phyloP scores from a whole-genome alignment of 2,113 vertebrate species.

The Oreamnos americanus region DNA sequence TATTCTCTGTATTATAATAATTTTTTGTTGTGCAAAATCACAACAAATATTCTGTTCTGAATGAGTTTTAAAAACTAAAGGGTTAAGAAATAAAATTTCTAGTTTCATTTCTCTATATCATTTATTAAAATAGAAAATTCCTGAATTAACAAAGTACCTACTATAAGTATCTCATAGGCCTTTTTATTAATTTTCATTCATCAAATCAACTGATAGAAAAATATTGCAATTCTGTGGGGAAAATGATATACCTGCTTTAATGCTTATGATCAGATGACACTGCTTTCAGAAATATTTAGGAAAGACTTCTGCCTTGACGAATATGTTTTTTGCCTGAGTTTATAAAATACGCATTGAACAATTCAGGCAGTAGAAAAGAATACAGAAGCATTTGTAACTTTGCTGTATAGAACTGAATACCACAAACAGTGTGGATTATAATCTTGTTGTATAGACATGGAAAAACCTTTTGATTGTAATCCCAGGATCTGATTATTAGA shows the following conservation, averaged over 20 bases:
- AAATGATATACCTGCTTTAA: constrained; percentile 43
- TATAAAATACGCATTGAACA: neutral
- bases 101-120: neutral
- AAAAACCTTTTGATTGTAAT: constrained; percentile 40
- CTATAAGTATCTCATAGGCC: constrained; percentile 38
- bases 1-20: neutral
- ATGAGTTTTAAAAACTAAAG: neutral
- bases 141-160: constrained; percentile 31
- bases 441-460: constrained; percentile 11
- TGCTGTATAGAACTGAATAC: neutral
- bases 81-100: neutral
- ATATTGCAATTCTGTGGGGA: neutral
- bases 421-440: neutral
- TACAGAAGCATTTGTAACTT: constrained; percentile 49
- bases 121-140: constrained; percentile 42
- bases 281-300: constrained; percentile 30
- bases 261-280: neutral
- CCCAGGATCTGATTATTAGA: neutral
- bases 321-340: neutral
- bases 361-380: neutral
- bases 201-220: constrained; percentile 36
- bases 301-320: neutral
- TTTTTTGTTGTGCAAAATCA: constrained; percentile 6
- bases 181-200: constrained; percentile 56
- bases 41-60: neutral